Evolutionary conservation across 2,797 vertebrate genomes (phyloP), one percentile per base, ranked within the genome.

Genomic region (Thalassophryne amazonica): DNA sequence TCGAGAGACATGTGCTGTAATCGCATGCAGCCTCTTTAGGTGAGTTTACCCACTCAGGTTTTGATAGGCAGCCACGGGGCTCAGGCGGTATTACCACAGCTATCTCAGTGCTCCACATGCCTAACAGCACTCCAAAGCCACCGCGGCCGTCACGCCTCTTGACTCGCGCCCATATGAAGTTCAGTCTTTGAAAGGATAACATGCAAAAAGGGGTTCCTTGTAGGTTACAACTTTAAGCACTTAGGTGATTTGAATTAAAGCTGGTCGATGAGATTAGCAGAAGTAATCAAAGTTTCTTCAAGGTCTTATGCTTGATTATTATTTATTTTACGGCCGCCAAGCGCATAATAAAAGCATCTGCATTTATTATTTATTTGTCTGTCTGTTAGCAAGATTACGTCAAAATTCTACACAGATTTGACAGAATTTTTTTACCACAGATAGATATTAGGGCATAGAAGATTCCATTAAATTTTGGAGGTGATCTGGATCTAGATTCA

Each of bases 141-240:
- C 53, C 42, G 19, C 40, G 58, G 28, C 22, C 46, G 45, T 42
- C 14, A 30, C 2, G 19, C 19, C 27, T 27, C 38, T 23, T 30
- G 75, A 76, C 66, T 58, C 41, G 40, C 66, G 67, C 51, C 77
- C 56, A n/a, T 76, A 66, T 54, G 54, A 69, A 78, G 69, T 71
- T 66, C 56, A 67, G 58, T 69, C 50, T 11, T 43, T 46, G 76
- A 67, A 66, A 66, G 63, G 41, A 69, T 54, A 55, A 73, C 59
- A 60, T 34, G 36, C 29, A 61, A 61, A 60, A 60, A 47, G 18
- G 18, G 18, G 13, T 31, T 5, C 14, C 2, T 23, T 31, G 18
- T n/a, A 14, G 28, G 21, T 56, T 40, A 17, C 15, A 42, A 34
- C 46, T 25, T 61, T 27, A 47, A 51, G 46, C 17, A 24, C 48